Evolutionary conservation across 2,888 invertebrate species (phyloP), one percentile per base, ranked within the genome.

Genomic region (Meghimatium bilineatum): DNA sequence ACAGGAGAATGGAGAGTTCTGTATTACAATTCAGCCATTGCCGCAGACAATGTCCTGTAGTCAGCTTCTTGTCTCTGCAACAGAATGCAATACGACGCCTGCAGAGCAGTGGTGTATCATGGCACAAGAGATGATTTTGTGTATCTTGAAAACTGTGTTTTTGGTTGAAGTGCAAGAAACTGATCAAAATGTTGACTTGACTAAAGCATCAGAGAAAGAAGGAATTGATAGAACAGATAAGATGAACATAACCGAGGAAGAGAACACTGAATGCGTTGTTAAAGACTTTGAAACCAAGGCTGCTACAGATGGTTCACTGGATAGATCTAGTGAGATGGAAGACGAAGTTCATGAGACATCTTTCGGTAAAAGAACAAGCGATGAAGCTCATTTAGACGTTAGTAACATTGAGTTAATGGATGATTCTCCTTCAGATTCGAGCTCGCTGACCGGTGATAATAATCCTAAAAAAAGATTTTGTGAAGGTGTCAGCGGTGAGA

Each of bases 1-100:
- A 44, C 76, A 76, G n/a, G 69, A 76, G 23, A 82, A 76, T 52
- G 82, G 82, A 26, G 82, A 82, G 3, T 82, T 82, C 32, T 66
- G 52, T 36, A 76, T 82, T 32, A n/a, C 76, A 10, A 20, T 82
- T 26, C 76, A 63, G 56, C 75, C 76, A n/a, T 34, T 34, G 49
- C 32, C 66, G 10, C n/a, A 63, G 44, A 67, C 82, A 2, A 44
- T 82, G 49, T 44, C 52, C 3, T 26, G 52, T 38, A 20, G n/a
- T 1, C 12, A 60, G 23, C 66, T 82, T 38, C 20, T 52, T 17
- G 1, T 38, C 17, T 6, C 32, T 20, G 76, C 82, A 1, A 29
- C 49, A 34, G 12, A 60, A n/a, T 67, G 66, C 34, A 38, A 67
- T 36, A 1, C 36, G 14, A 49, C 2, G 23, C 60, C 67, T 44